Percentiles rank a stretch among this genome's conserved stretches.
Evolutionary conservation across 2,113 vertebrate species (phyloP).

Genomic region (Lagopus leucura): DNA sequence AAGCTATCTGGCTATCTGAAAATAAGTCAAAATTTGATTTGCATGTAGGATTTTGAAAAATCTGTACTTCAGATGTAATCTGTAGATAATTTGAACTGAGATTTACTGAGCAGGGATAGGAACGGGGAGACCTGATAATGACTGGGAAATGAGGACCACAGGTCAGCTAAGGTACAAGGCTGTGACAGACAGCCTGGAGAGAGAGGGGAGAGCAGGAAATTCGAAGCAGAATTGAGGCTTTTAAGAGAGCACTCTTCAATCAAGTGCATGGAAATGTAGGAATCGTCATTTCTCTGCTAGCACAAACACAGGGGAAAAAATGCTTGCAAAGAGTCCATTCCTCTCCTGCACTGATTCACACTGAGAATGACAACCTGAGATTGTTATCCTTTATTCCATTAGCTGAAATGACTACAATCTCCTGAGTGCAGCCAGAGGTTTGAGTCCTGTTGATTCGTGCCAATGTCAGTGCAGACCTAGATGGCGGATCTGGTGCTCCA

Average conservation of each 20-base stretch:
- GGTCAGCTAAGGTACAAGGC: not conserved
- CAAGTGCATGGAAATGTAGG: conserved; percentile 21
- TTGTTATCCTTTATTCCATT: conserved; percentile 58
- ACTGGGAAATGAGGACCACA: not conserved
- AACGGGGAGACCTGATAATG: not conserved
- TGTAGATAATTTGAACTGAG: not conserved
- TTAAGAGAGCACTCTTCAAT: not conserved
- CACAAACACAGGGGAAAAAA: conserved; percentile 15
- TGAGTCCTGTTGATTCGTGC: accelerated
- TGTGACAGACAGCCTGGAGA: not conserved
- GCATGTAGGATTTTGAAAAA: not conserved
- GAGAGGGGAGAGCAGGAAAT: not conserved
- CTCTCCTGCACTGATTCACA: not conserved
- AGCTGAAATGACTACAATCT: conserved; percentile 40
- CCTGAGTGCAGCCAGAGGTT: not conserved
- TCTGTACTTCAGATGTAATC: not conserved
- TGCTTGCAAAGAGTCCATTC: not conserved
- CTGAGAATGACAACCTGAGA: conserved; percentile 3
- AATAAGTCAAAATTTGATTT: not conserved
- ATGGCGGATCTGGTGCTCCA: not conserved
- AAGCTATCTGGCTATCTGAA: not conserved
- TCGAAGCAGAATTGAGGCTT: not conserved
- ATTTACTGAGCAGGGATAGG: not conserved
- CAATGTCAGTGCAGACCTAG: not conserved
- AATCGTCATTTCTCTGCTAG: conserved; percentile 18